Evolutionary conservation across 1,140 invertebrate species (phyloP).

Genomic region (Ooceraea biroi): DNA sequence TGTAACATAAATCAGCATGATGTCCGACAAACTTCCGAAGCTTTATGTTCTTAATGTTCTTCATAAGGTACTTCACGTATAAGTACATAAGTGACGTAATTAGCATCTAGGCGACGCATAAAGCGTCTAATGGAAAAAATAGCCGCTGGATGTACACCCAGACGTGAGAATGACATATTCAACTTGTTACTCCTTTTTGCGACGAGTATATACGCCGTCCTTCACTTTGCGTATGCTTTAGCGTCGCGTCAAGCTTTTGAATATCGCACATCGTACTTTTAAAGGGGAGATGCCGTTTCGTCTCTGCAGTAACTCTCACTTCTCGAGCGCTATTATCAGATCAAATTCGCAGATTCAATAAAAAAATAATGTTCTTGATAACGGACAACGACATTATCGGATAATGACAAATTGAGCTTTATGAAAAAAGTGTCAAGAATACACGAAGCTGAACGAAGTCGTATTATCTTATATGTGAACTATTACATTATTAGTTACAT

Average conservation of each 20-base stretch:
- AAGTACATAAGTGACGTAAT: constrained; percentile 54
- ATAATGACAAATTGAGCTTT: constrained; percentile 38
- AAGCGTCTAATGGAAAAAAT: constrained; percentile 66
- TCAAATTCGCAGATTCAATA: constrained; percentile 8
- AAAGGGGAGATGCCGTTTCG: constrained; percentile 65
- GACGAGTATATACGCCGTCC: constrained; percentile 33
- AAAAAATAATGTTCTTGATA: constrained; percentile 20
- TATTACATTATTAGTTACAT: not conserved
- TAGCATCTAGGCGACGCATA: constrained; percentile 38
- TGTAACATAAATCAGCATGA: not conserved
- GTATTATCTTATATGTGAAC: not conserved
- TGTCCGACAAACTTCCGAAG: constrained; percentile 4
- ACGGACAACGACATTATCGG: not conserved
- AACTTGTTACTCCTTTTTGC: constrained; percentile 43
- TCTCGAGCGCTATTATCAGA: constrained; percentile 20
- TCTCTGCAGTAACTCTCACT: not conserved
- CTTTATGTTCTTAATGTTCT: constrained; percentile 27
- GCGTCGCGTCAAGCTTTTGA: constrained; percentile 26
- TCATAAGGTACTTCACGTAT: constrained; percentile 2
- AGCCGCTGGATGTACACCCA: constrained; percentile 20
- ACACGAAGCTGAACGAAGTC: not conserved
- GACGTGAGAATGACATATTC: constrained; percentile 64
- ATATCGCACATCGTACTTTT: constrained; percentile 52
- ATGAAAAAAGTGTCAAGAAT: not conserved
- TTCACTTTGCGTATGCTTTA: constrained; percentile 18